Conservation (phyloP, 1,140 invertebrate species). For the Tetramorium simillimum region DNA sequence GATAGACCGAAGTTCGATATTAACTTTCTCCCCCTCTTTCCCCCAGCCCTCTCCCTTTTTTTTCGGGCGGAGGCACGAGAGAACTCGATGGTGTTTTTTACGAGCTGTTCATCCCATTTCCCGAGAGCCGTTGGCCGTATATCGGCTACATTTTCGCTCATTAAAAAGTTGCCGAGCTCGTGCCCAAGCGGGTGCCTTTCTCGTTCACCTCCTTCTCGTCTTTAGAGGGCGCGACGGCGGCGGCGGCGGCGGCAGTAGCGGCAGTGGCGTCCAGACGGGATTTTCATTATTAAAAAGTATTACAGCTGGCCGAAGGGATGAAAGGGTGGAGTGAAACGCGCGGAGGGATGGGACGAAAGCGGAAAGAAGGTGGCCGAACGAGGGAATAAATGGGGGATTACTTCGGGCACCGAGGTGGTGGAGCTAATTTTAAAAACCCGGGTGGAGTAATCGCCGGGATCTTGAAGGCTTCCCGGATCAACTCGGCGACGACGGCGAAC, state of each 20-base stretch:
- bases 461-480: constrained; percentile 44
- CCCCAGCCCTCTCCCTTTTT: constrained; percentile 5
- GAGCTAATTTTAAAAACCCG: constrained; percentile 62
- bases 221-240: constrained; percentile 19
- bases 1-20: constrained; percentile 62
- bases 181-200: background rate
- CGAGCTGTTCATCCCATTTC: constrained; percentile 54
- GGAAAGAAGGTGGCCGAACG: constrained; percentile 47
- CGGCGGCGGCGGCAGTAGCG: background rate
- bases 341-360: background rate
- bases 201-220: constrained; percentile 24
- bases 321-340: background rate
- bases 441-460: constrained; percentile 53
- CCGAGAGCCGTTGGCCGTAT: constrained; percentile 50
- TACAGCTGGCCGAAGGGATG: constrained; percentile 57
- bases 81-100: constrained; percentile 63
- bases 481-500: constrained; percentile 53
- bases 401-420: constrained; percentile 54
- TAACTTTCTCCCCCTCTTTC: constrained; percentile 55
- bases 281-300: constrained; percentile 78
- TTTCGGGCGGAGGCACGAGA: background rate
- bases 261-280: constrained; percentile 44
- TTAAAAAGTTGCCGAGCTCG: constrained; percentile 73
- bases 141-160: constrained; percentile 68
- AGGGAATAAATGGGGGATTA: constrained; percentile 65